Conservation (phyloP, 2,888 invertebrate species). For the Meta bourneti region DNA sequence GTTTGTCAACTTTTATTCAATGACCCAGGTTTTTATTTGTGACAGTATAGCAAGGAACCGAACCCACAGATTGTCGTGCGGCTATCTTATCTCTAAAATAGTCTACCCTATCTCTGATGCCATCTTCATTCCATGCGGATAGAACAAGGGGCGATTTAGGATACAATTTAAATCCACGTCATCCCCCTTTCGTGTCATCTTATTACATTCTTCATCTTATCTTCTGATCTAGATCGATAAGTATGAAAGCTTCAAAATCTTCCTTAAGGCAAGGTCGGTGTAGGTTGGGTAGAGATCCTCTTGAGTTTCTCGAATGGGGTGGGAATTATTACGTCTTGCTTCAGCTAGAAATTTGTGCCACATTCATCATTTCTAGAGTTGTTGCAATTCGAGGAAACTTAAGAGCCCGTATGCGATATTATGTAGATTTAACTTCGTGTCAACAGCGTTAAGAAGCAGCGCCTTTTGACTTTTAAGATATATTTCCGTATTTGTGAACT, state of each 20-base stretch:
- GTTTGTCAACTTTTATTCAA: no score
- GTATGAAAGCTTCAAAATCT: constrained; percentile 17
- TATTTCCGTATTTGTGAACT: no score
- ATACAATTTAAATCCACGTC: neutral
- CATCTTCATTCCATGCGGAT: neutral
- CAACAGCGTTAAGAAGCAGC: neutral
- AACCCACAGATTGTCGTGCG: no score
- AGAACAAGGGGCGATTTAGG: neutral
- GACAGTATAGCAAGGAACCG: no score
- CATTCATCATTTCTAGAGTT: constrained; percentile 7
- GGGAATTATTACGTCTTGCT: neutral
- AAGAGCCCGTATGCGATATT: neutral
- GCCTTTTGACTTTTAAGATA: no score
- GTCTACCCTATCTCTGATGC: neutral
- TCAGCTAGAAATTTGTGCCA: constrained; percentile 1
- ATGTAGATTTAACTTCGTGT: neutral
- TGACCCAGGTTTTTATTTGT: no score
- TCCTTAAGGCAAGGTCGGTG: neutral
- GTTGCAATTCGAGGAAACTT: neutral
- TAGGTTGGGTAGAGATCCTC: neutral
- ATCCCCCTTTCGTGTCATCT: constrained; percentile 8
- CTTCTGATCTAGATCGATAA: constrained; percentile 22
- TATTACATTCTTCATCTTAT: constrained; percentile 25
- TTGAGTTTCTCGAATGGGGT: constrained; percentile 10
- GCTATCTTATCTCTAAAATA: neutral